Evolutionary conservation across 2,113 vertebrate genomes (phyloP), one percentile per base, ranked within the genome.

Genomic region (Nibea albiflora): DNA sequence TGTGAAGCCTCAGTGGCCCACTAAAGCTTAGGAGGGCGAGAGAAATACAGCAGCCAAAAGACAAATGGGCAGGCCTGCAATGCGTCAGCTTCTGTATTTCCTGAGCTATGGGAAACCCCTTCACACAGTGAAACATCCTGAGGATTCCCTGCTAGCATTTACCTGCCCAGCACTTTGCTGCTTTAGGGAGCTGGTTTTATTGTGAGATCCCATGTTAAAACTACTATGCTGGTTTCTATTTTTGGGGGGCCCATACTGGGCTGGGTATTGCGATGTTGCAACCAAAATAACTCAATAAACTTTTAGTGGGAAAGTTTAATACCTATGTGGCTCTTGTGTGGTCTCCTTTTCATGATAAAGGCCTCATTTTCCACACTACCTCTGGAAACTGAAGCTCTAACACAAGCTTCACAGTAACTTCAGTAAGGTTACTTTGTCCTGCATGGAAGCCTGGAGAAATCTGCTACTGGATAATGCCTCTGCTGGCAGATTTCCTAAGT

Each of bases 211-310:
- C 65, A 83, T 83, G 83, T 85, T 85, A 86, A 92, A 91, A 72
- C 78, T 85, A 89, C 86, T 85, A 82, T 70, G 61, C 71, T 86
- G 63, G 28, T 84, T 89, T 91, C 93, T 95, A 94, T 95, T 95
- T 94, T 94, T 93, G 90, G 73, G 88, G 78, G 85, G 80, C 50
- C 50, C 89, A 92, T 91, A 93, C 87, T 87, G 85, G 87, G 81
- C 85, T 73, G 79, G 89, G 91, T 87, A 93, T 90, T 93, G 84
- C 75, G 53, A 92, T 85, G 88, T 88, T 91, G 88, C 87, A 92
- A 93, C 94, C 91, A 92, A 95, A 95, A 94, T 95, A 95, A 94
- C 93, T 93, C 93, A 86, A 94, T 95, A 96, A 95, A 95, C 73
- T 93, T 95, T 95, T 90, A 94, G 86, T 93, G 90, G 93, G 94